These are phyloP conservation scores for Phrynocephalus versicolor DNA, from an alignment of 2,113 vertebrate genomes.

Conservation along the genomic window DNA sequence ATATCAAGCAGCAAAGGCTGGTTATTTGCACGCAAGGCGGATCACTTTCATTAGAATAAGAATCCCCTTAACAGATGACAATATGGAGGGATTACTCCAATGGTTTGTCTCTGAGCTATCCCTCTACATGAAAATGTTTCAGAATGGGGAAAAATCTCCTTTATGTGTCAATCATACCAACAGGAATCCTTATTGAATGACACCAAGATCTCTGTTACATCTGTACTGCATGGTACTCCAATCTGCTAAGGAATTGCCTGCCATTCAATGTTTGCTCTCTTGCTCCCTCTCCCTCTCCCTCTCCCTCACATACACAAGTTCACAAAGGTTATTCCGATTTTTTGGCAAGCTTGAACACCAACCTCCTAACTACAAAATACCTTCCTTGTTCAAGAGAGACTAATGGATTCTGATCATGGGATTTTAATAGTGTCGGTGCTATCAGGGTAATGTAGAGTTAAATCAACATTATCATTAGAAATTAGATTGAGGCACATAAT, in stretches of 20 bases:
- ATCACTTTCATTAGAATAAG: slow-evolving; percentile 74
- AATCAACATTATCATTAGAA: slow-evolving; percentile 5
- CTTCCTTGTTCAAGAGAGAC: not conserved
- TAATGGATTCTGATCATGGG: not conserved
- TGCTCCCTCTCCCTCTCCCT: slow-evolving; percentile 37
- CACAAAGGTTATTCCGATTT: not conserved
- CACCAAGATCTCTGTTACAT: slow-evolving; percentile 64
- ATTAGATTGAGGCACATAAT: not conserved
- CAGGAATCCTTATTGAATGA: slow-evolving; percentile 60
- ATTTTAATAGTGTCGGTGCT: not conserved
- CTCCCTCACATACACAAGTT: slow-evolving; percentile 14
- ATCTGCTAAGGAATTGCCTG: slow-evolving; percentile 62
- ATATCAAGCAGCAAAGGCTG: slow-evolving; percentile 80
- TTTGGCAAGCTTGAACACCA: not conserved
- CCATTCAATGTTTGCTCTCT: slow-evolving; percentile 45
- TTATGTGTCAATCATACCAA: slow-evolving; percentile 78
- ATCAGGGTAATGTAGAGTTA: not conserved
- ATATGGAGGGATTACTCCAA: slow-evolving; percentile 62
- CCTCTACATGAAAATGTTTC: slow-evolving; percentile 68
- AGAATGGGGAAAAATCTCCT: slow-evolving; percentile 66
- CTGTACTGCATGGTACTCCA: slow-evolving; percentile 53
- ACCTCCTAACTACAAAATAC: not conserved
- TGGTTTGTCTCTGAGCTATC: slow-evolving; percentile 65
- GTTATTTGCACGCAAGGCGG: slow-evolving; percentile 77
- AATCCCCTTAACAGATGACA: slow-evolving; percentile 61